Evolutionary conservation across 2,113 vertebrate species (phyloP), one percentile per base, ranked within the genome.

Genomic region (Myodes glareolus): DNA sequence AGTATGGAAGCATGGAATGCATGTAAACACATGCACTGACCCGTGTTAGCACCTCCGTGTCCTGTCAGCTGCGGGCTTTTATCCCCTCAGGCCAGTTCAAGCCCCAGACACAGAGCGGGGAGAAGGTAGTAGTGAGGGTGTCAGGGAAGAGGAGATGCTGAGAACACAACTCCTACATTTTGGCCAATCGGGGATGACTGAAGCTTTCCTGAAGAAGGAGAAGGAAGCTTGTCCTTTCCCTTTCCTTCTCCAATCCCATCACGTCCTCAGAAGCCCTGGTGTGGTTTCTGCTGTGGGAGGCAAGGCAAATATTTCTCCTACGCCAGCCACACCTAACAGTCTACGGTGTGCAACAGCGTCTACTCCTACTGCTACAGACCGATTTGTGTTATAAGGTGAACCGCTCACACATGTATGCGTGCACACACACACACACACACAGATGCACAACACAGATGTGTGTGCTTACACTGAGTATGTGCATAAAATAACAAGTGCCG

Each of bases 301-400:
- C n/a, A 85, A 92, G 27, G 45, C 45, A 78, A 31, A 55, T 27
- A 21, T 23, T 63, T 29, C 31, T 68, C 33, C 39, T 27, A 17
- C 31, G 19, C 45, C 45, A 25, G 39, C 36, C 47, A 67, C 33
- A 4, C 76, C 68, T 82, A 75, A 63, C 65, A 4, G 89, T 92
- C 70, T 94, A 10, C 17, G 89, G 25, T 63, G 4, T 84, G 6
- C 1, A 88, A 50, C 23, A 17, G 29, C 77, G 67, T 85, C 29
- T 88, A 88, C n/a, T 88, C 36, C 61, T 75, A 39, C 86, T 55
- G 33, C 42, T 63, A 61, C 4, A 84, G 82, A 65, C n/a, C 11
- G 45, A 73, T 47, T 88, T 78, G 84, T 94, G 9, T 67, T 85
- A 80, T 42, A 95, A 76, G 76, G 45, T 85, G 82, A 92, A 89